Evolutionary conservation across 2,113 vertebrate species (phyloP).

Genomic region (Chrysemys picta): DNA sequence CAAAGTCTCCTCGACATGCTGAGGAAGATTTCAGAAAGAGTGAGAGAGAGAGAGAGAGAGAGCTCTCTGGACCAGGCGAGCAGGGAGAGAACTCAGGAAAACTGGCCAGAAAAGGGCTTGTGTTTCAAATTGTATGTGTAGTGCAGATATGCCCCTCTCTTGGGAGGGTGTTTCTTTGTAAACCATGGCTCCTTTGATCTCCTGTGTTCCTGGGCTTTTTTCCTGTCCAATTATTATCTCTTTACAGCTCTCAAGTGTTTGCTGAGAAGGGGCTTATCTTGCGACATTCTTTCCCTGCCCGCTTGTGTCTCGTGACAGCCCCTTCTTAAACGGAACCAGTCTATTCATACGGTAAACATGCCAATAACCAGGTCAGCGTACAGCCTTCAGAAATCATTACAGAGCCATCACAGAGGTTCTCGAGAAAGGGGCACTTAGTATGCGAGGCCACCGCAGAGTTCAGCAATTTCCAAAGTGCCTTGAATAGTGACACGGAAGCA

Average conservation of each 20-base stretch:
- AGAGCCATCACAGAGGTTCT: slow-evolving; percentile 31
- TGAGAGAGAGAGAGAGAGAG: too few species aligned
- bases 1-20: background rate
- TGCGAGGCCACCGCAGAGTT: slow-evolving; percentile 63
- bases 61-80: background rate
- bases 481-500: slow-evolving; percentile 55
- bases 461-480: slow-evolving; percentile 53
- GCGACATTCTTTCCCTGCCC: slow-evolving; percentile 34
- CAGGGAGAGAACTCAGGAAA: background rate
- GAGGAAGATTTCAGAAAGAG: background rate
- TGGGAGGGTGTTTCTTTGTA: background rate
- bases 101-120: background rate
- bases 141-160: background rate
- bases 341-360: slow-evolving; percentile 45
- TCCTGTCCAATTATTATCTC: background rate
- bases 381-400: slow-evolving; percentile 60
- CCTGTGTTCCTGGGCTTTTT: background rate
- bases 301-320: slow-evolving; percentile 49
- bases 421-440: slow-evolving; percentile 48
- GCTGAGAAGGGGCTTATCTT: background rate
- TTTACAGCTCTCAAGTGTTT: background rate
- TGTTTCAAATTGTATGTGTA: background rate
- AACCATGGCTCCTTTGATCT: background rate
- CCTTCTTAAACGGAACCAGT: slow-evolving; percentile 45
- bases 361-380: slow-evolving; percentile 49